phyloP scores from a whole-genome alignment of 2,113 vertebrate species.

The Xyrauchen texanus region DNA sequence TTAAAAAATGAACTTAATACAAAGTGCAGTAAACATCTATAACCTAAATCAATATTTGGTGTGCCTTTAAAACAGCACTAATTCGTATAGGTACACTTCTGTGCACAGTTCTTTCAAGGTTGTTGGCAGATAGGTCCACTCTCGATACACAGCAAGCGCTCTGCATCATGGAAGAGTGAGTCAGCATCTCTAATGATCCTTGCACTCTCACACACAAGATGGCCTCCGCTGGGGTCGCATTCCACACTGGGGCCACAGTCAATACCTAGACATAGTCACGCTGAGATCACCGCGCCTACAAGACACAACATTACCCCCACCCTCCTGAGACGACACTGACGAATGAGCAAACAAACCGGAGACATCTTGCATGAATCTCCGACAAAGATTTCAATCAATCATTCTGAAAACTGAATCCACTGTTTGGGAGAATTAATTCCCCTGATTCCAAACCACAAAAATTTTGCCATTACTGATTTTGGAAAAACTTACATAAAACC shows the following conservation, averaged over 20 bases:
- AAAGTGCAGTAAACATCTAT: too few relatives aligned
- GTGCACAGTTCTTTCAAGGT: too few relatives aligned
- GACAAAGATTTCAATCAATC: not conserved
- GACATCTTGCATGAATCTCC: not conserved
- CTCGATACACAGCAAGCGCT: conserved; percentile 29
- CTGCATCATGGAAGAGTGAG: conserved; percentile 42
- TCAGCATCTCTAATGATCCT: conserved; percentile 47
- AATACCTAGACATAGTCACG: conserved; percentile 71
- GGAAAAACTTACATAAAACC: not conserved
- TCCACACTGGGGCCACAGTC: conserved; percentile 71
- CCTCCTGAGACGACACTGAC: too few relatives aligned
- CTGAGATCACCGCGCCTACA: conserved; percentile 68
- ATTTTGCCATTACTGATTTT: not conserved
- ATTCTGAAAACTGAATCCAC: not conserved
- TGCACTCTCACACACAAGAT: conserved; percentile 60
- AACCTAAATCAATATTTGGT: too few relatives aligned
- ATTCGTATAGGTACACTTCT: too few relatives aligned
- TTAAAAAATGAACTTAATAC: too few relatives aligned
- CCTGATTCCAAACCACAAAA: not conserved
- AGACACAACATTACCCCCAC: conserved; percentile 60
- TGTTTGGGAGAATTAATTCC: not conserved
- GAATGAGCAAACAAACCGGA: not conserved
- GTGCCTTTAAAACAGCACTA: too few relatives aligned
- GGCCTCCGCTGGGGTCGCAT: conserved; percentile 64
- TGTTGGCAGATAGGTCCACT: not conserved